A percentile compares a stretch with the other conserved stretches of the same genome.
Conservation (phyloP, 2,888 invertebrate genomes). For the Eurois occulta region DNA sequence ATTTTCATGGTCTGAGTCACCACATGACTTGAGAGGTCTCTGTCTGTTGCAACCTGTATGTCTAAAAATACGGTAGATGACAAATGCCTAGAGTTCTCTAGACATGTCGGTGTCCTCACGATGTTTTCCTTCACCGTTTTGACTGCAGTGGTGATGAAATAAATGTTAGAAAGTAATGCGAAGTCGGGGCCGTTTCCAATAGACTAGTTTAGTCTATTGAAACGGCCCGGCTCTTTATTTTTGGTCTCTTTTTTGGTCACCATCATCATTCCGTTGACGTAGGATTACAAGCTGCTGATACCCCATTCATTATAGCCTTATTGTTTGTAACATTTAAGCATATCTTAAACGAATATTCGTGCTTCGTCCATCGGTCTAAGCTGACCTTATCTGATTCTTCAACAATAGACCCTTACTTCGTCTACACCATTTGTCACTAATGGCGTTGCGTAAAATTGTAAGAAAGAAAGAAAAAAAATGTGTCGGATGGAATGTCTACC, state of each 20-base stretch:
- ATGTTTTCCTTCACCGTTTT: not conserved
- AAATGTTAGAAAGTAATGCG: not conserved
- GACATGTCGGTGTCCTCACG: not conserved
- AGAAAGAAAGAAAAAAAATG: constrained; percentile 52
- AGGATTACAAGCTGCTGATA: constrained; percentile 43
- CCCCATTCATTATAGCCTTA: constrained; percentile 55
- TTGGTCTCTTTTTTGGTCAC: not conserved
- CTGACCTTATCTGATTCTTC: constrained; percentile 64
- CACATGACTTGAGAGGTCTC: no score
- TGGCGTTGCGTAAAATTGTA: constrained; percentile 61
- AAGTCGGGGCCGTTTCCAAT: not conserved
- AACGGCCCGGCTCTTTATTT: not conserved
- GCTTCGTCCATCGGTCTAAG: constrained; percentile 52
- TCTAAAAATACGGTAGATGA: not conserved
- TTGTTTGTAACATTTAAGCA: constrained; percentile 62
- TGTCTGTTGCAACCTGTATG: not conserved
- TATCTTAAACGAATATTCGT: constrained; percentile 67
- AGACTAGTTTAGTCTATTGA: no score
- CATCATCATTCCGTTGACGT: constrained; percentile 7
- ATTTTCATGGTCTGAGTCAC: not conserved
- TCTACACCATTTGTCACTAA: constrained; percentile 62
- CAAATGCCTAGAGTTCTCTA: not conserved
- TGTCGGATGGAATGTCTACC: constrained; percentile 35
- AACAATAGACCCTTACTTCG: constrained; percentile 62
- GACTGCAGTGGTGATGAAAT: not conserved